A percentile compares a stretch with the other conserved stretches of the same genome.
These are phyloP conservation scores for Gymnocephalus cernua DNA, from an alignment of 2,113 vertebrate genomes.

Conservation along the genomic window DNA sequence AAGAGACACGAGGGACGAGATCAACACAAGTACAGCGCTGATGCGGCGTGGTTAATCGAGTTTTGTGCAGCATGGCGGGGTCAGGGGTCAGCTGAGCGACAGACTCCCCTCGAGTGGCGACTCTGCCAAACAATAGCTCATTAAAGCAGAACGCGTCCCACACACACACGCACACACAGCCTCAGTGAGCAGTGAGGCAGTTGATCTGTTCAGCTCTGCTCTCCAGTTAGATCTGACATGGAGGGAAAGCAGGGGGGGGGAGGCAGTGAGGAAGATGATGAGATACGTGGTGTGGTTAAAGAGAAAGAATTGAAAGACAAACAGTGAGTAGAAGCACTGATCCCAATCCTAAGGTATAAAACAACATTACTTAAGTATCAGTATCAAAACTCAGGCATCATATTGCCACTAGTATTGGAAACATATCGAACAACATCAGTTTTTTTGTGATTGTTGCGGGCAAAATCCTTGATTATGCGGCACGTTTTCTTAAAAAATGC, in stretches of 20 bases:
- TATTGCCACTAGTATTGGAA: too few relatives aligned
- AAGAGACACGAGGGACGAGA: neutral
- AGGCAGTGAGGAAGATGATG: neutral
- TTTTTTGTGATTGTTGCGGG: too few relatives aligned
- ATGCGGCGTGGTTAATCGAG: slow-evolving; percentile 68
- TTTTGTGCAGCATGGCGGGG: slow-evolving; percentile 70
- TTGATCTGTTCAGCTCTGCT: slow-evolving; percentile 57
- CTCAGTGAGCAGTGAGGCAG: slow-evolving; percentile 63
- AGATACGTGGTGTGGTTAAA: neutral
- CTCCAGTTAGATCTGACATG: slow-evolving; percentile 43
- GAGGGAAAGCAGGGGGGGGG: slow-evolving; percentile 24
- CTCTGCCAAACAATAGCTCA: slow-evolving; percentile 74
- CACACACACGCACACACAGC: slow-evolving; percentile 43
- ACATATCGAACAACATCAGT: too few relatives aligned
- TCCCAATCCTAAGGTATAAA: too few relatives aligned
- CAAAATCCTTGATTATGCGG: too few relatives aligned
- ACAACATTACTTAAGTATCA: too few relatives aligned
- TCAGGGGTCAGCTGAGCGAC: slow-evolving; percentile 71
- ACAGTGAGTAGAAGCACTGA: neutral
- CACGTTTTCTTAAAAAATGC: too few relatives aligned
- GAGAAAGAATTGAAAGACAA: neutral
- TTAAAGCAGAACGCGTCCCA: slow-evolving; percentile 75
- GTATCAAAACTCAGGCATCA: too few relatives aligned
- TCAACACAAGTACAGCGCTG: slow-evolving; percentile 9
- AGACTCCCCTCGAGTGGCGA: slow-evolving; percentile 69